A percentile compares a stretch with the other conserved stretches of the same genome.
phyloP scores from a whole-genome alignment of 2,113 vertebrate genomes.

The Myiozetetes cayanensis region DNA sequence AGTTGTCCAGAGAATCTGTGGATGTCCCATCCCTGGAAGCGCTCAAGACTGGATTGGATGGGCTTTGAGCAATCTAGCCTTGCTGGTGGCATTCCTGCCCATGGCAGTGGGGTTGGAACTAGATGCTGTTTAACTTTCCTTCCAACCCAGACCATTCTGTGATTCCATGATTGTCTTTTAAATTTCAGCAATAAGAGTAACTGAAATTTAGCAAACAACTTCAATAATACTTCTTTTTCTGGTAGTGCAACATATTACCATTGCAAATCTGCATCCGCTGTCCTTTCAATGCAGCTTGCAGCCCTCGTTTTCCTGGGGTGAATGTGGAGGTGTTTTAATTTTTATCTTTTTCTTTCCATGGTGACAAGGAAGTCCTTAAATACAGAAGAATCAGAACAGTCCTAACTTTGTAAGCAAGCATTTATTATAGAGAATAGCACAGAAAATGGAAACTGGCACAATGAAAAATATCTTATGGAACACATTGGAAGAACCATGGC shows the following conservation, averaged over 20 bases:
- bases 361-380: neutral
- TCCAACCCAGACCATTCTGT: neutral
- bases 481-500: neutral
- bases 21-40: neutral
- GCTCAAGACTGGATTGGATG: neutral
- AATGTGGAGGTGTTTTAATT: rapidly evolving
- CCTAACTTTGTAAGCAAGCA: neutral
- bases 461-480: neutral
- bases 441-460: neutral
- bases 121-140: neutral
- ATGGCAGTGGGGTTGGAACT: neutral
- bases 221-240: neutral
- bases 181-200: neutral
- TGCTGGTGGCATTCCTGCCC: neutral
- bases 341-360: neutral
- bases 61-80: neutral
- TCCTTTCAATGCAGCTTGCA: neutral
- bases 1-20: neutral
- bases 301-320: neutral
- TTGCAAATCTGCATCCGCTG: neutral
- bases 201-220: neutral
- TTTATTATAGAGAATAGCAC: neutral
- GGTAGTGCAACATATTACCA: rapidly evolving
- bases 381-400: neutral
- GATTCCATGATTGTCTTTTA: neutral